Percentiles rank a stretch among this genome's conserved stretches.
Conservation (phyloP, 1,140 invertebrate genomes). For the Pogonomyrmex barbatus region DNA sequence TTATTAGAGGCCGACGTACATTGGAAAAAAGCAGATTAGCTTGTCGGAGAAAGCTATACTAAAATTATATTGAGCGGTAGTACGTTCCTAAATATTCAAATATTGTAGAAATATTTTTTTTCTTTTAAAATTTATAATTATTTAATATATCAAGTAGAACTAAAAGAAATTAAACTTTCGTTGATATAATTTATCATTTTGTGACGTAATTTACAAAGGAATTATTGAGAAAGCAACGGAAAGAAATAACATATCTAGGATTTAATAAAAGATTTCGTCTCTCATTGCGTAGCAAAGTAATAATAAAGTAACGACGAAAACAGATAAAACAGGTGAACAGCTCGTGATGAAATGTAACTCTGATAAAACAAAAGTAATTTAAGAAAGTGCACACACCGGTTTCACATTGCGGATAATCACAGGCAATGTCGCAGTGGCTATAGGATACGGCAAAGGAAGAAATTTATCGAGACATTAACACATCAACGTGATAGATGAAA, state of each 20-base stretch:
- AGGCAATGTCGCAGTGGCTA: conserved; percentile 39
- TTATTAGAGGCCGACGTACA: not conserved
- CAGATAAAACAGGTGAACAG: not conserved
- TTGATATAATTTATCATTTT: not conserved
- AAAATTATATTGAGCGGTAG: not conserved
- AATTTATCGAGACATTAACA: conserved; percentile 34
- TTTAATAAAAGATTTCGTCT: conserved; percentile 32
- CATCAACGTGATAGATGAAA: conserved; percentile 18
- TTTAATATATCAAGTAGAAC: not conserved
- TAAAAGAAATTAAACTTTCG: not conserved
- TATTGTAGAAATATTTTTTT: not conserved
- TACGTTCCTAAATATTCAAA: not conserved
- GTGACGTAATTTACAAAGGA: not conserved
- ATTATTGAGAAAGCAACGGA: not conserved
- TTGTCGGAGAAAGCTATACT: not conserved
- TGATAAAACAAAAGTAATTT: conserved; percentile 61
- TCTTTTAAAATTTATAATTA: not conserved
- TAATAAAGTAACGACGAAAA: conserved; percentile 28
- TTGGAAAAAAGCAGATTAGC: not conserved
- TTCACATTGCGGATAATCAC: conserved; percentile 55
- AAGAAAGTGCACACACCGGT: conserved; percentile 54
- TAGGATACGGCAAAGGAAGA: conserved; percentile 28
- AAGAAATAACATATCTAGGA: conserved; percentile 1
- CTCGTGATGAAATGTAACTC: conserved; percentile 54
- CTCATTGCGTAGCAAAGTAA: not conserved